Percentiles rank a stretch among this genome's conserved stretches.
These are phyloP conservation scores for Poecilobothrus nobilitatus DNA, from an alignment of 2,888 invertebrate genomes.

Conservation along the genomic window DNA sequence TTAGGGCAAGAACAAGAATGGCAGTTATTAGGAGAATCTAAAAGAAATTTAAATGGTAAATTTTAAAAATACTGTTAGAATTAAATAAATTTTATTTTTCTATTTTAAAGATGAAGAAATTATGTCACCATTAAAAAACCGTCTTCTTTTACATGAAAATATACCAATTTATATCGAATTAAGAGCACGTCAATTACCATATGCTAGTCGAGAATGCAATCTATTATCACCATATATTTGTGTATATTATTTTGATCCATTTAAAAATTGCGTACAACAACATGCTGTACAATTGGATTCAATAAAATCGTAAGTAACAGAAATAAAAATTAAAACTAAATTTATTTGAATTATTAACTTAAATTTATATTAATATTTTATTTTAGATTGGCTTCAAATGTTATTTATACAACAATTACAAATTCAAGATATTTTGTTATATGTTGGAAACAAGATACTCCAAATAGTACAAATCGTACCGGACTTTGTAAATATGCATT, in stretches of 20 bases:
- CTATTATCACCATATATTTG: conserved; percentile 40
- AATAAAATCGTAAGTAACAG: conserved; percentile 33
- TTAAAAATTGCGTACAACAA: conserved; percentile 33
- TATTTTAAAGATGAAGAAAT: conserved; percentile 35
- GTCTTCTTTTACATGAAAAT: conserved; percentile 38
- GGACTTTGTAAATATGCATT: conserved; percentile 42
- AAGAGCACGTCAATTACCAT: conserved; percentile 33
- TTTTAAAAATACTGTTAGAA: conserved; percentile 2
- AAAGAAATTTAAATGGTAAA: conserved; percentile 32
- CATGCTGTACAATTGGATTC: conserved; percentile 40
- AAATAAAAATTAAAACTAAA: no score
- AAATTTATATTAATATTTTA: not conserved
- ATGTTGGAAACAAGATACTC: conserved; percentile 39
- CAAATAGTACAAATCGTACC: conserved; percentile 32
- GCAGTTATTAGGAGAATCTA: conserved; percentile 35
- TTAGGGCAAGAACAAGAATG: conserved; percentile 31
- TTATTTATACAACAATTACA: conserved; percentile 36
- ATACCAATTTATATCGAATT: conserved; percentile 41
- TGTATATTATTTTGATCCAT: conserved; percentile 39
- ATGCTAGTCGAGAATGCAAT: conserved; percentile 35
- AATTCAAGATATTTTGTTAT: conserved; percentile 41
- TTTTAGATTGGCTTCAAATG: conserved; percentile 30
- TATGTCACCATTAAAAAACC: conserved; percentile 33
- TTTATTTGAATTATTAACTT: not conserved
- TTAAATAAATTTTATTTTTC: not conserved